Conservation (phyloP, 2,797 vertebrate genomes). For the Chelonia mydas region DNA sequence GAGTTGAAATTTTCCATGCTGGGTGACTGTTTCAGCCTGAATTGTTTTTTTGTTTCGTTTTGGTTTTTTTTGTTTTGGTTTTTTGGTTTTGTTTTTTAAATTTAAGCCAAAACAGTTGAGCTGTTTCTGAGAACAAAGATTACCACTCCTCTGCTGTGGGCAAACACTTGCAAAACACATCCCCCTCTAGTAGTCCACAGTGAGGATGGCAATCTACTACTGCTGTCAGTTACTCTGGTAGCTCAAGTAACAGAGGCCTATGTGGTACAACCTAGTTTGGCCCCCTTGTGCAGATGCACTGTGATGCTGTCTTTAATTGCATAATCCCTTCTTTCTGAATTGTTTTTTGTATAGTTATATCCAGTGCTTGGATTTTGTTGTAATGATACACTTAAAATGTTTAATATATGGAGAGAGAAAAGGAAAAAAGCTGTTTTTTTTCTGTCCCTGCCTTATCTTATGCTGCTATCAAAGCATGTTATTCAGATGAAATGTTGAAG, state of each 20-base stretch:
- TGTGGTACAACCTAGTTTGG: neutral
- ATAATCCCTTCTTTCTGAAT: constrained; percentile 11
- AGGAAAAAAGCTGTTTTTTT: neutral
- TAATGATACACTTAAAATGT: constrained; percentile 26
- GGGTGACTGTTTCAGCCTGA: neutral
- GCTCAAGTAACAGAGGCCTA: neutral
- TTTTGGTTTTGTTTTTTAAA: neutral
- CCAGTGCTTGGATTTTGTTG: constrained; percentile 36
- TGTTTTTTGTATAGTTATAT: neutral
- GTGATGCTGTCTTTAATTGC: constrained; percentile 19
- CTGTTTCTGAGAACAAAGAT: neutral
- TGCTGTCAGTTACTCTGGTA: neutral
- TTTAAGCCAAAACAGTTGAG: neutral
- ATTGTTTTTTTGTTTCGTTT: neutral
- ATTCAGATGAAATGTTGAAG: neutral
- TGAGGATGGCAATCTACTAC: neutral
- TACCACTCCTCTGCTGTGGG: neutral
- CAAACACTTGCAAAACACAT: neutral
- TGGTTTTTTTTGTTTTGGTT: neutral
- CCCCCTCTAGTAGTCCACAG: neutral
- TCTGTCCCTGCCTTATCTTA: constrained; percentile 26
- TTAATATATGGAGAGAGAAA: neutral
- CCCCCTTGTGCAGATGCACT: neutral
- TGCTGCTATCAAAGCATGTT: neutral
- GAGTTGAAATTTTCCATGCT: constrained; percentile 8